Base-by-base conservation (phyloP, 2,113 vertebrate species). In the Sebastes schlegelii region DNA sequence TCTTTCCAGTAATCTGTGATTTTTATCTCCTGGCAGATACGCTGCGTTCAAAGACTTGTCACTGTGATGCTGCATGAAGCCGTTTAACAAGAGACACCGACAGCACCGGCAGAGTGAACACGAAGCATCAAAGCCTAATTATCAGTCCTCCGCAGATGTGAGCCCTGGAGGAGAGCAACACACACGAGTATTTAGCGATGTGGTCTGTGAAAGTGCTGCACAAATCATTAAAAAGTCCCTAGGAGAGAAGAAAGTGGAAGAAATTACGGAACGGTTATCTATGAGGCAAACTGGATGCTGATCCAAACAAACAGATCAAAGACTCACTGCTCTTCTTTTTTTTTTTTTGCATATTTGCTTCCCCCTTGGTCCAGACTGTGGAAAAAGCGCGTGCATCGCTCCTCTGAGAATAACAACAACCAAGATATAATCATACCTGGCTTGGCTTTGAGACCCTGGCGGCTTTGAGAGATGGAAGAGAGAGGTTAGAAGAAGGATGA, bases 381-480 rank as follows among this genome's bases (percentile, higher is more conserved):
- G 87, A 91, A 93, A 93, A 92, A 90, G 49, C n/a, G 19, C 54
- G 13, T 74, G 69, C 51, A 85, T 87, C 13, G 48, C 70, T 86
- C 86, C 81, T 89, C 21, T 23, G 86, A 86, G 92, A 90, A 86
- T 78, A 88, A 83, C 78, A 87, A 85, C 80, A 79, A 92, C 83
- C 83, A 60, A 86, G 85, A 93, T 90, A 89, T 70, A 86, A 89
- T 89, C 92, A 91, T 93, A 94, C 92, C 94, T 94, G 92, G 88
- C 87, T 82, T 80, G 83, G 84, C 79, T 90, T 79, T 85, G 46
- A 86, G 76, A 83, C n/a, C 43, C 74, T 90, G 91, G 88, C 89
- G 90, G 88, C 89, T 91, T 79, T 60, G 51, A 86, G 61, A 86
- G 66, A 79, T 85, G 77, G 86, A 71, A 68, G 79, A 64, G 61